Evolutionary conservation across 2,888 invertebrate species (phyloP), one percentile per base, ranked within the genome.

Genomic region (Chloromyia formosa): DNA sequence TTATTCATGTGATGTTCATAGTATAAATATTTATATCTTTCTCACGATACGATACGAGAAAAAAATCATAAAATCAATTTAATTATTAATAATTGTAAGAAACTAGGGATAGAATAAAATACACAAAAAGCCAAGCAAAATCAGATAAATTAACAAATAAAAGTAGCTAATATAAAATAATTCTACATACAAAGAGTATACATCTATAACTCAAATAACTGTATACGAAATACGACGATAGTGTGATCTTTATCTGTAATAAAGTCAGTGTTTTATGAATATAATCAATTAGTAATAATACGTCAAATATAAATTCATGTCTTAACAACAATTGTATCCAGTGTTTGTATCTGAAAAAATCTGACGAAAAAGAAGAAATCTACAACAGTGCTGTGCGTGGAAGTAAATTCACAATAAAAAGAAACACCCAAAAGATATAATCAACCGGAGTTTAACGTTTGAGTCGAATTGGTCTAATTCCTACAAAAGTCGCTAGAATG

Each of bases 401-500:
- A 49, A 14, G 16, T 53, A 42, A 16, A 18, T 49, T 66, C 3
- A 58, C 12, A 58, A 58, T 12, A 58, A 58, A 58, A 58, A 58
- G 3, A 58, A 18, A 18, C 14, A 18, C 7, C n/a, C n/a, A n/a
- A n/a, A n/a, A n/a, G n/a, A n/a, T n/a, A n/a, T n/a, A n/a, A n/a
- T n/a, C n/a, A n/a, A n/a, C n/a, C 27, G 27, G 27, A 35, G 7
- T 35, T 35, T 35, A 35, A 35, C 27, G 27, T 35, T 35, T 35
- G 2, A 2, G 27, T 35, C 27, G 22, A 12, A 18, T n/a, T 18
- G 22, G 18, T 20, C 1, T 18, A 58, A 58, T 18, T 18, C 2
- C 18, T 16, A 68, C 18, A 58, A 72, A 75, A 76, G 78, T 77
- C 73, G 74, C 68, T 77, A 81, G 80, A 83, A 86, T 85, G 86